Evolutionary conservation across 2,113 vertebrate genomes (phyloP), one percentile per base, ranked within the genome.

Genomic region (Dipodomys stephensi): DNA sequence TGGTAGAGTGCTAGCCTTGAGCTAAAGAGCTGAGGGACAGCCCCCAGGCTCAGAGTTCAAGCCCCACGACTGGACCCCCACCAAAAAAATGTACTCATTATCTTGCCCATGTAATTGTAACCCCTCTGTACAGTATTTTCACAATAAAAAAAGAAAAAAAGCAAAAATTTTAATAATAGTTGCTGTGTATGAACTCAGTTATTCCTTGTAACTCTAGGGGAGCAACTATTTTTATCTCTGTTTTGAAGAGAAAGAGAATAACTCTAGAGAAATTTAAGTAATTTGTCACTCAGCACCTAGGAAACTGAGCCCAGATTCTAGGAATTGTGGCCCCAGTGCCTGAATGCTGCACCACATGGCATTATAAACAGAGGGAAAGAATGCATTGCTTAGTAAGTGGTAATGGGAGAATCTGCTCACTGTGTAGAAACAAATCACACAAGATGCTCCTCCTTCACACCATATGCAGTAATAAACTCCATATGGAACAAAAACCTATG

Each of bases 161-260:
- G 39, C 4, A 39, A 39, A 39, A 39, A 6, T 39, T 39, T 89
- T 44, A 71, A 62, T 46, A 83, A 81, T 32, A 77, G 23, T 15
- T 60, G 9, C 22, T 19, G 73, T 62, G 16, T 27, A 79, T 46
- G 57, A 83, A 87, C 1, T 10, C 13, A 93, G n/a, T 74, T 39
- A 83, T 69, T 87, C 27, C 39, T 74, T 22, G 71, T 28, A 92
- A 57, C 16, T 74, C 18, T 44, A 64, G 35, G 22, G 80, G 39
- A 69, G 19, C 3, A 81, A 62, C 35, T 62, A 35, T 22, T 86
- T 82, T 90, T 71, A 20, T n/a, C n/a, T 88, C 18, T 71, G 0
- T 85, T 68, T 91, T 72, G 82, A 86, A 91, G 77, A 57, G 71
- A 19, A 79, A 93, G 53, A 93, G 62, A 88, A 18, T 13, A 69